phyloP scores from a whole-genome alignment of 2,797 vertebrate species.

The Podarcis siculus region DNA sequence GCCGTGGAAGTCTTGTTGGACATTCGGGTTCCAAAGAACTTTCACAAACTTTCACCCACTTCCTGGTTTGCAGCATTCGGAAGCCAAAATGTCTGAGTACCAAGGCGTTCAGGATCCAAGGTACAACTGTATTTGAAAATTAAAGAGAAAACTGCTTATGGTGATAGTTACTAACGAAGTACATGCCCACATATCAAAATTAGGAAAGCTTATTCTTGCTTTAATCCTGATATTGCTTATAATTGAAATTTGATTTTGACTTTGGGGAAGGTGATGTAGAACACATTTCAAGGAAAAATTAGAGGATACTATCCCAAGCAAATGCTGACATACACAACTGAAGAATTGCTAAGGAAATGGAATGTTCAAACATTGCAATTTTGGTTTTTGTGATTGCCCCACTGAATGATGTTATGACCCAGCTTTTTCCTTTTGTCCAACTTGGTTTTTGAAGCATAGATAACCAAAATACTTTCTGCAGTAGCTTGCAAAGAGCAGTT shows the following conservation, averaged over 20 bases:
- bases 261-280: conserved; percentile 1
- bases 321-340: conserved; percentile 33
- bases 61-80: too few species aligned
- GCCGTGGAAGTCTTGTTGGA: too few species aligned
- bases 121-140: too few species aligned
- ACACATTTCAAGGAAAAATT: conserved; percentile 50
- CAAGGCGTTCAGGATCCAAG: too few species aligned
- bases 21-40: too few species aligned
- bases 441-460: conserved; percentile 44
- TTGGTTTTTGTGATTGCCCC: conserved; percentile 43
- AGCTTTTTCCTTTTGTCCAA: conserved; percentile 32
- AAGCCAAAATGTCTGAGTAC: too few species aligned
- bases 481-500: conserved; percentile 16
- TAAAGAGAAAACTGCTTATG: background rate
- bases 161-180: background rate
- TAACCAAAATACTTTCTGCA: conserved; percentile 43
- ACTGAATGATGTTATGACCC: conserved; percentile 45
- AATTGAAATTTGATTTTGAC: background rate
- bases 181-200: background rate
- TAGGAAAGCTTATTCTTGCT: background rate
- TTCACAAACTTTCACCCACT: too few species aligned
- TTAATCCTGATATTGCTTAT: background rate
- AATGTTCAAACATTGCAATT: conserved; percentile 22
- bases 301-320: conserved; percentile 22
- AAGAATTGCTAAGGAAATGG: conserved; percentile 36